phyloP scores from a whole-genome alignment of 1,140 invertebrate species.

The Pentalonia nigronervosa region DNA sequence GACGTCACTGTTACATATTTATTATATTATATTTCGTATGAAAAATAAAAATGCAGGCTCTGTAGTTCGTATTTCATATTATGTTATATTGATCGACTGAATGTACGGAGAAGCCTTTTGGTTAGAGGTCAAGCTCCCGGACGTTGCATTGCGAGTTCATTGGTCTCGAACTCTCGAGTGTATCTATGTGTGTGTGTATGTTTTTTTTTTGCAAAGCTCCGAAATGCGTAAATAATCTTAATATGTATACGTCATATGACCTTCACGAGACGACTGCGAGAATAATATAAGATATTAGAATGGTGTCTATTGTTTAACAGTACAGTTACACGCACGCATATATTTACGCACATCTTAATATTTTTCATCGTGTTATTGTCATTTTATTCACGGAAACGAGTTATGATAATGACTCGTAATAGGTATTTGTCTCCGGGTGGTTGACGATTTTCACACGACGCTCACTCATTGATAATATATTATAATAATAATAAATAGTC shows the following conservation, averaged over 20 bases:
- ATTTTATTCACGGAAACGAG: background rate
- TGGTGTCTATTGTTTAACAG: background rate
- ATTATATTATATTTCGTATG: background rate
- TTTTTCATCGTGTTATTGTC: background rate
- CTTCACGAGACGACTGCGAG: background rate
- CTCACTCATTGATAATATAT: background rate
- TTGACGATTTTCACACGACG: background rate
- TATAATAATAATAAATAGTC: background rate
- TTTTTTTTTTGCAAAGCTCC: background rate
- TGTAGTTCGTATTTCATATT: background rate
- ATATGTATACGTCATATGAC: constrained; percentile 32
- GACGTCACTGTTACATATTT: background rate
- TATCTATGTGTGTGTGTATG: background rate
- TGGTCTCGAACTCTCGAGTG: constrained; percentile 10
- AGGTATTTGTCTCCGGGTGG: background rate
- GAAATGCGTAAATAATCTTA: constrained; percentile 40
- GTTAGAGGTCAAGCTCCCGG: constrained; percentile 40
- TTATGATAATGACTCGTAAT: background rate
- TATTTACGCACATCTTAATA: background rate
- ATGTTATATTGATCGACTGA: constrained; percentile 31
- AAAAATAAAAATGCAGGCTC: background rate
- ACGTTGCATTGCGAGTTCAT: constrained; percentile 44
- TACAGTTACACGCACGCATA: background rate
- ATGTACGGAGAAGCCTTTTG: background rate
- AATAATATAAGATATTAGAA: background rate